Conservation (phyloP, 2,113 vertebrate species). For the Pungitius pungitius region DNA sequence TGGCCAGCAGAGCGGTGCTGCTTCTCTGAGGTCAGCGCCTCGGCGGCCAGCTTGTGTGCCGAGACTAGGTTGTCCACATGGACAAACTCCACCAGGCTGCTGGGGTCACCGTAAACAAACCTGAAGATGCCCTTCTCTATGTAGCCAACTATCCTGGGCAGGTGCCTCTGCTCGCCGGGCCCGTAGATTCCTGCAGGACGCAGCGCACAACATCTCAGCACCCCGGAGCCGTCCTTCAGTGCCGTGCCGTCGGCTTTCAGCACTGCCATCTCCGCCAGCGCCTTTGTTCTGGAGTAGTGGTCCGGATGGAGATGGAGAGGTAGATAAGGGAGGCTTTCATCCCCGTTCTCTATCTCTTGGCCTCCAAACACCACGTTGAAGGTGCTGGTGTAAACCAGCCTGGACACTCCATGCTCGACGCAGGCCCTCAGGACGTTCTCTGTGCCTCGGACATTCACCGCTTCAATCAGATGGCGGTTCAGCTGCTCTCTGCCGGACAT, state of each 20-base stretch:
- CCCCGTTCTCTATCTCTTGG: conserved; percentile 89
- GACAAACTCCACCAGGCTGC: conserved; percentile 92
- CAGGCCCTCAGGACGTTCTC: conserved; percentile 88
- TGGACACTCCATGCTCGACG: conserved; percentile 73
- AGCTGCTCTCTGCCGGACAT: conserved; percentile 97
- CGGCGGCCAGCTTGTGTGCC: conserved; percentile 87
- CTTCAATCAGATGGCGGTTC: conserved; percentile 84
- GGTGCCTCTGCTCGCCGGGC: conserved; percentile 91
- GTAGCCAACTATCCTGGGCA: conserved; percentile 92
- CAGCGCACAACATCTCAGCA: conserved; percentile 88
- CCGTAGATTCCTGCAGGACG: conserved; percentile 94
- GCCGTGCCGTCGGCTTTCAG: conserved; percentile 82
- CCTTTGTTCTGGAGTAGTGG: conserved; percentile 95
- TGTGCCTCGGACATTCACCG: conserved; percentile 89
- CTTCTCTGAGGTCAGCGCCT: conserved; percentile 80
- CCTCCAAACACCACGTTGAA: conserved; percentile 95
- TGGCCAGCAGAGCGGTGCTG: conserved; percentile 86
- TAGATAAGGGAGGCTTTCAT: conserved; percentile 92
- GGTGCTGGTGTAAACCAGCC: conserved; percentile 93
- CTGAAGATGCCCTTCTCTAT: conserved; percentile 89
- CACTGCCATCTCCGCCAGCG: conserved; percentile 90
- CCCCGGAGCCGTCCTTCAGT: conserved; percentile 64
- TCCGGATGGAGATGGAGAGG: conserved; percentile 92
- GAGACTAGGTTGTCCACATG: conserved; percentile 92
- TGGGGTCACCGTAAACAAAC: conserved; percentile 88